Conservation (phyloP, 2,888 invertebrate species). For the Dynastes hyllus region DNA sequence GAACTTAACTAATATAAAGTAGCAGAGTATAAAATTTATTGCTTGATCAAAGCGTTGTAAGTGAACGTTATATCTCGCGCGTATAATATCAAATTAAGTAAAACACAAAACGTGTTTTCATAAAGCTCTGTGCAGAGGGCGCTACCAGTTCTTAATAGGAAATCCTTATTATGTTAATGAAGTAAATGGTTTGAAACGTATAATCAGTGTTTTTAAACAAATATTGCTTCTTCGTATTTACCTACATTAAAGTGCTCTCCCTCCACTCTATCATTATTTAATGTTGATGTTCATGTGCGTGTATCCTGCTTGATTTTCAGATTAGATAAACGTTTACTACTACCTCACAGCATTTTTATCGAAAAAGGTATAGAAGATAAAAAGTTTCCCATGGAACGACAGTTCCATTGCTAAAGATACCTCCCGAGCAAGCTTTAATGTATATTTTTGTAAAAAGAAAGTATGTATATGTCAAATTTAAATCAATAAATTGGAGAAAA, state of each 20-base stretch:
- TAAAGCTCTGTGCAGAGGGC: slow-evolving; percentile 1
- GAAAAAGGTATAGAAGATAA: too few species aligned
- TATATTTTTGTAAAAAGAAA: too few species aligned
- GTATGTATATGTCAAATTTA: too few species aligned
- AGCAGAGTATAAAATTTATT: slow-evolving; percentile 24
- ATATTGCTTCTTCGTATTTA: background rate
- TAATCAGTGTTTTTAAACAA: background rate
- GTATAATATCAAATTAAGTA: slow-evolving; percentile 31
- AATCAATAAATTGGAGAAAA: too few species aligned
- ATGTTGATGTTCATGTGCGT: too few species aligned
- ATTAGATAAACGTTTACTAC: too few species aligned
- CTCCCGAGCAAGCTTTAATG: too few species aligned
- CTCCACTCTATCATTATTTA: too few species aligned
- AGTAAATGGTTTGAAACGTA: background rate
- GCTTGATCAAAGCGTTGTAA: slow-evolving; percentile 35
- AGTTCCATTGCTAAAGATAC: too few species aligned
- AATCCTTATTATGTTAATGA: slow-evolving; percentile 9
- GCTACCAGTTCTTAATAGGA: background rate
- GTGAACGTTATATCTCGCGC: slow-evolving; percentile 21
- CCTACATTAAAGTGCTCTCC: background rate
- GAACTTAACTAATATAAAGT: background rate
- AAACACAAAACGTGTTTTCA: slow-evolving; percentile 27
- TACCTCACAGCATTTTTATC: too few species aligned
- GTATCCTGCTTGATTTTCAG: too few species aligned
- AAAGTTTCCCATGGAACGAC: too few species aligned